phyloP scores from a whole-genome alignment of 1,140 invertebrate genomes.

The Drosophila kurseongensis region DNA sequence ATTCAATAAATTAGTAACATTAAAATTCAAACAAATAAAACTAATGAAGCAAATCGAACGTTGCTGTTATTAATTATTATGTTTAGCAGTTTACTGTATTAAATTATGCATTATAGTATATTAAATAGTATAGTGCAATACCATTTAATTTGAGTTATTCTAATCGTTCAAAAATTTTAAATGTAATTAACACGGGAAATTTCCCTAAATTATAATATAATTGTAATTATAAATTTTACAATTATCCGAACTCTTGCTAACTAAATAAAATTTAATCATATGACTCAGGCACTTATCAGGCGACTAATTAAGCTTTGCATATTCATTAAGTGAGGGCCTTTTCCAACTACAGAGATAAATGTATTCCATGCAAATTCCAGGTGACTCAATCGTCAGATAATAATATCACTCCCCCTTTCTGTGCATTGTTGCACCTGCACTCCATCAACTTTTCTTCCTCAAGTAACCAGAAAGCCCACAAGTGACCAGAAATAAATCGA shows the following conservation, averaged over 20 bases:
- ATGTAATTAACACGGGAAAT: background rate
- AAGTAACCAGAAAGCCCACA: constrained; percentile 7
- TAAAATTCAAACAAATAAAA: constrained; percentile 7
- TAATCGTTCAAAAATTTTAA: background rate
- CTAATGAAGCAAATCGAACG: constrained; percentile 10
- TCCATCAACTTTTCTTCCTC: background rate
- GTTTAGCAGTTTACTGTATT: background rate
- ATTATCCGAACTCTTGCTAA: background rate
- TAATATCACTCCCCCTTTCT: constrained; percentile 15
- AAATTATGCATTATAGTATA: background rate
- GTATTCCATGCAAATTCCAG: background rate
- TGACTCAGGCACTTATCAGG: constrained; percentile 15
- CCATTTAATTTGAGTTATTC: too few relatives aligned
- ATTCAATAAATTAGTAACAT: constrained; percentile 2
- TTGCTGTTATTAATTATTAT: constrained; percentile 14
- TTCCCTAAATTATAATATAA: background rate
- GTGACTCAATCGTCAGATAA: constrained; percentile 21
- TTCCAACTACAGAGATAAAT: constrained; percentile 9
- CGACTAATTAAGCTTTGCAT: constrained; percentile 4
- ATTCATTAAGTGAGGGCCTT: constrained; percentile 12
- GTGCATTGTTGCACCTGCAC: constrained; percentile 8
- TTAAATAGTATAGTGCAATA: too few relatives aligned
- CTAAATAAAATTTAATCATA: background rate
- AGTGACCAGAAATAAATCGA: constrained; percentile 28
- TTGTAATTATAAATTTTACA: background rate